phyloP scores from a whole-genome alignment of 2,888 invertebrate genomes.

The Xestobium rufovillosum region DNA sequence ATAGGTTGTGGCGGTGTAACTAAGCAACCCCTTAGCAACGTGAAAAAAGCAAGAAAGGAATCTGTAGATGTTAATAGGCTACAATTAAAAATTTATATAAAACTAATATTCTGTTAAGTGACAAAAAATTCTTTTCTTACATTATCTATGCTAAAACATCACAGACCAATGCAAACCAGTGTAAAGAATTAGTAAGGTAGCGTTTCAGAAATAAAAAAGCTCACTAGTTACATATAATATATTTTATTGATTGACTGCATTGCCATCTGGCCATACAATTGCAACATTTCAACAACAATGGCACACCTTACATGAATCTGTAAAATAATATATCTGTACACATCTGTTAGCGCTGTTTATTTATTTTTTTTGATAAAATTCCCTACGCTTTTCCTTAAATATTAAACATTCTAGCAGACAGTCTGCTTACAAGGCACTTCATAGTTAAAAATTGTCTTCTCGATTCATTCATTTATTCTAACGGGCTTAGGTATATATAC shows the following conservation, averaged over 20 bases:
- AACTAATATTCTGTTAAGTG: too few species aligned
- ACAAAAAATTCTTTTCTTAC: too few species aligned
- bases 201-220: conserved; percentile 1
- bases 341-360: conserved; percentile 34
- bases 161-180: too few species aligned
- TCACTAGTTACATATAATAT: conserved; percentile 32
- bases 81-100: too few species aligned
- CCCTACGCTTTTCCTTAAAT: conserved; percentile 33
- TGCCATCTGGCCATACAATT: conserved; percentile 38
- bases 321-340: conserved; percentile 39
- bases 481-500: background rate
- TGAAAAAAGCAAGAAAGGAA: too few species aligned
- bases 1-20: too few species aligned
- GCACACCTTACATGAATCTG: conserved; percentile 43
- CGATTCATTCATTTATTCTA: conserved; percentile 17
- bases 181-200: too few species aligned
- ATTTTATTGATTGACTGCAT: conserved; percentile 42
- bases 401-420: conserved; percentile 32
- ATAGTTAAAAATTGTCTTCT: conserved; percentile 33
- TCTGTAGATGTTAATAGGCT: too few species aligned
- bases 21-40: too few species aligned
- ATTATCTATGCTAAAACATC: too few species aligned
- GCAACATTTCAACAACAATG: conserved; percentile 38
- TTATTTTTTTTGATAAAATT: conserved; percentile 31
- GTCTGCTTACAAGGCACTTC: conserved; percentile 35